Evolutionary conservation across 2,797 vertebrate species (phyloP).

Genomic region (Sternotherus odoratus): DNA sequence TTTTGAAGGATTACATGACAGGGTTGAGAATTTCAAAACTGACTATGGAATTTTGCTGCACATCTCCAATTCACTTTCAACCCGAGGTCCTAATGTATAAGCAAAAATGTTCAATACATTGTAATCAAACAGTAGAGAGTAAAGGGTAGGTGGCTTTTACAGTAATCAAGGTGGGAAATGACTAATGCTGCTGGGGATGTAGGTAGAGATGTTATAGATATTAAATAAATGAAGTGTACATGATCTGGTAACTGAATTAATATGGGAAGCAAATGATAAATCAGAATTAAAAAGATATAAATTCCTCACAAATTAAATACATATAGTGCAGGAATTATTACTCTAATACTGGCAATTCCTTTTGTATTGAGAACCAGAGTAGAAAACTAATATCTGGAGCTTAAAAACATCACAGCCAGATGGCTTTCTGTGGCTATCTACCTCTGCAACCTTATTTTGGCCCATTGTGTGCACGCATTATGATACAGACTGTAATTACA

Average conservation of each 20-base stretch:
- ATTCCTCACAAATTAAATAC: background rate
- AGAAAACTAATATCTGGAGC: background rate
- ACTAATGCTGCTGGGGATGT: background rate
- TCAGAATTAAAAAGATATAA: background rate
- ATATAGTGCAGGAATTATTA: background rate
- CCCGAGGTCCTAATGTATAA: background rate
- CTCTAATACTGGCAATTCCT: background rate
- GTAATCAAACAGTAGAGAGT: background rate
- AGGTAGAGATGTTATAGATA: background rate
- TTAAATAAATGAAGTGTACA: background rate
- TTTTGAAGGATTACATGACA: background rate
- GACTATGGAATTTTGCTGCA: background rate
- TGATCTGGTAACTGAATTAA: background rate
- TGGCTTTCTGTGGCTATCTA: background rate
- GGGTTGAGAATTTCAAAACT: background rate
- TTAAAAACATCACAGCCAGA: background rate
- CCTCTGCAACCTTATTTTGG: background rate
- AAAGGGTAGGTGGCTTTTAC: background rate
- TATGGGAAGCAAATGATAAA: background rate
- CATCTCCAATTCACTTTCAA: background rate
- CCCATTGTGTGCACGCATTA: background rate
- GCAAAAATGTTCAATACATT: background rate
- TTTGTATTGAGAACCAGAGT: background rate
- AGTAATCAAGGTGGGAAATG: too few relatives aligned
- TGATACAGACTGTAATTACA: background rate